phyloP scores from a whole-genome alignment of 2,113 vertebrate genomes.

The Proteles cristata region DNA sequence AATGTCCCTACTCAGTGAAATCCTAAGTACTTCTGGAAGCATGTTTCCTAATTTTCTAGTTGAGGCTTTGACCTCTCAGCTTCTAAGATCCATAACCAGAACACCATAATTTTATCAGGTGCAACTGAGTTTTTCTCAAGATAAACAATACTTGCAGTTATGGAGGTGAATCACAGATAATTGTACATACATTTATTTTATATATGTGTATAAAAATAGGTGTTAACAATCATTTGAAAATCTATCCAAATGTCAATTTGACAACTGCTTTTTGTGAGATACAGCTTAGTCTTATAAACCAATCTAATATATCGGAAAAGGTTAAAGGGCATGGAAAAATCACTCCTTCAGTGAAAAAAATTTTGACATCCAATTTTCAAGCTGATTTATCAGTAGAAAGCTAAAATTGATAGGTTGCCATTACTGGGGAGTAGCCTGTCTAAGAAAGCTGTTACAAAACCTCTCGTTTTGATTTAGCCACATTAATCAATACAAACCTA shows the following conservation, averaged over 20 bases:
- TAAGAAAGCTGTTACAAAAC: constrained; percentile 95
- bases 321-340: constrained; percentile 92
- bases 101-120: constrained; percentile 34
- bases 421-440: constrained; percentile 94
- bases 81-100: constrained; percentile 57
- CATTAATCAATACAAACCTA: constrained; percentile 98
- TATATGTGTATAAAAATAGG: constrained; percentile 11
- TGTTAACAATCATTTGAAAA: constrained; percentile 81
- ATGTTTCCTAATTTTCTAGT: constrained; percentile 51
- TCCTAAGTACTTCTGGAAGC: constrained; percentile 63
- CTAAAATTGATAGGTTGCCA: constrained; percentile 99
- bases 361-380: constrained; percentile 99
- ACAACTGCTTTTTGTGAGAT: constrained; percentile 91
- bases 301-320: constrained; percentile 92
- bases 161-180: constrained; percentile 25
- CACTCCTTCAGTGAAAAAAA: constrained; percentile 91
- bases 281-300: constrained; percentile 95
- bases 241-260: constrained; percentile 86
- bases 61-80: constrained; percentile 64
- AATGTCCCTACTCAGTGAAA: constrained; percentile 65
- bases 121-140: constrained; percentile 56
- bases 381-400: constrained; percentile 99
- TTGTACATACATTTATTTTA: not conserved
- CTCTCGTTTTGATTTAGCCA: constrained; percentile 96
- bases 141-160: constrained; percentile 17